Percentiles rank a stretch among this genome's conserved stretches.
Evolutionary conservation across 2,888 invertebrate species (phyloP).

Genomic region (Spicauda simplicius): DNA sequence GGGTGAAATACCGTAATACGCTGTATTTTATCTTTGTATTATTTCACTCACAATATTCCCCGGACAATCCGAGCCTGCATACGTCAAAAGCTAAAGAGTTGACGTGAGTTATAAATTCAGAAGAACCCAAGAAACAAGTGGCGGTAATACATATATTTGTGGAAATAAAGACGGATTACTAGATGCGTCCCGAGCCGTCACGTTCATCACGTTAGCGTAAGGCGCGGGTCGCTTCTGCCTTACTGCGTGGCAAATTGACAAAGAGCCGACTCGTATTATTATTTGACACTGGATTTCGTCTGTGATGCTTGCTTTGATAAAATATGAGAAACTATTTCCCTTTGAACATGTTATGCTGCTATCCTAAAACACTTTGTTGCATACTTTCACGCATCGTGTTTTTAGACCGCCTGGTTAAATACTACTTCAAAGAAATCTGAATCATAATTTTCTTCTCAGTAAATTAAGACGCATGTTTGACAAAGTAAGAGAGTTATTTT

Average conservation of each 20-base stretch:
- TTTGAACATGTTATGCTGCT: background rate
- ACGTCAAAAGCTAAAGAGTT: background rate
- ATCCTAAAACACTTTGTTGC: background rate
- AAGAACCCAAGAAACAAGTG: background rate
- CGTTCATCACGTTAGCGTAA: slow-evolving; percentile 14
- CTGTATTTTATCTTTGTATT: background rate
- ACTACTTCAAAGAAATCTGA: background rate
- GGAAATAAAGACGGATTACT: slow-evolving; percentile 17
- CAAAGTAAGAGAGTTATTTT: no score
- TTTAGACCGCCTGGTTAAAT: background rate
- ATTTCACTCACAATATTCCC: background rate
- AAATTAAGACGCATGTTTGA: no score
- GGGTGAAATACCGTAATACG: background rate
- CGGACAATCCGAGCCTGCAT: background rate
- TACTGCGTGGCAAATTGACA: slow-evolving; percentile 18
- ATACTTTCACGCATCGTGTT: background rate
- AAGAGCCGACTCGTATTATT: slow-evolving; percentile 8
- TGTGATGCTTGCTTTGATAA: background rate
- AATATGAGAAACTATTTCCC: background rate
- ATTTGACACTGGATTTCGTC: background rate
- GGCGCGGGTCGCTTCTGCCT: slow-evolving; percentile 18
- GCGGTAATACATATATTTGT: slow-evolving; percentile 16
- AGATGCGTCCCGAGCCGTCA: slow-evolving; percentile 14
- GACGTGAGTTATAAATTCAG: background rate
- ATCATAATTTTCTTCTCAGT: no score